These are phyloP conservation scores for Strix aluco DNA, from an alignment of 2,113 vertebrate genomes.

Conservation along the genomic window DNA sequence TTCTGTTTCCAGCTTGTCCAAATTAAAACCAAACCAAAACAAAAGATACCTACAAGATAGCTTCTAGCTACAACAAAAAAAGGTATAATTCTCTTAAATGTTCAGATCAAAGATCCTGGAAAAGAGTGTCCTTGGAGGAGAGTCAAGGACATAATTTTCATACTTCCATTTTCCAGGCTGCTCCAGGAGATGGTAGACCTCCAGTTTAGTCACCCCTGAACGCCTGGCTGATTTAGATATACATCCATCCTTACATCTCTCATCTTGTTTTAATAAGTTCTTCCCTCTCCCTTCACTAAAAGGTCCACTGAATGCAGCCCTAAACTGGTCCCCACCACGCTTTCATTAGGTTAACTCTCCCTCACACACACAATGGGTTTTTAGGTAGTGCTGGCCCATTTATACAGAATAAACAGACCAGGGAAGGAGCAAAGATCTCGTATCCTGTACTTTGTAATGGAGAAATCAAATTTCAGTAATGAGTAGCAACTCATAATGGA, in stretches of 20 bases:
- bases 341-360: neutral
- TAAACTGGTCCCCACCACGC: rapidly evolving
- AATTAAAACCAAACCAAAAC: neutral
- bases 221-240: neutral
- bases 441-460: neutral
- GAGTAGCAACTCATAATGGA: neutral
- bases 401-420: neutral
- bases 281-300: neutral
- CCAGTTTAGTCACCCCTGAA: neutral
- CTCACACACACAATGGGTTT: neutral
- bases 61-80: neutral
- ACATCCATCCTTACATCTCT: neutral
- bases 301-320: neutral
- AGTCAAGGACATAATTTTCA: rapidly evolving
- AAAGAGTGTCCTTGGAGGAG: neutral
- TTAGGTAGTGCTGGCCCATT: neutral
- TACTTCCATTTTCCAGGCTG: neutral
- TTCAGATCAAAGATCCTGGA: neutral
- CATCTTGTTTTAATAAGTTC: neutral
- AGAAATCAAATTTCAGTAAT: neutral
- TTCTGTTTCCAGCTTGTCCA: neutral
- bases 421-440: neutral
- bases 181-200: neutral
- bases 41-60: neutral
- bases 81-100: neutral